Percentiles rank a stretch among this genome's conserved stretches.
Evolutionary conservation across 2,797 vertebrate genomes (phyloP).

Genomic region (Manis javanica): DNA sequence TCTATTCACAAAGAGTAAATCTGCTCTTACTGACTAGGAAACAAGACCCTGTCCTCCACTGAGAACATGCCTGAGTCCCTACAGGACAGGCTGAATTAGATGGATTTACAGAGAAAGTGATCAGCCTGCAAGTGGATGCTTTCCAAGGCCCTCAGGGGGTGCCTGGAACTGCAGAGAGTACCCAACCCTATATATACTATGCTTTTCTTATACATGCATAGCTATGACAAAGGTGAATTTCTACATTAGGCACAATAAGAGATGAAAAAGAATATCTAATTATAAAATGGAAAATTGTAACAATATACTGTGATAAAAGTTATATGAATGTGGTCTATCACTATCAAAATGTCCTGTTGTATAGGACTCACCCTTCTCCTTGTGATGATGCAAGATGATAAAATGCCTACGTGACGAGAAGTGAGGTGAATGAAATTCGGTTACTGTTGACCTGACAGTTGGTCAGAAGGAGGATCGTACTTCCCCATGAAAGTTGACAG

Average conservation of each 20-base stretch:
- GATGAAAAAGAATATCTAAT: not conserved
- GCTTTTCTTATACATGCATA: not conserved
- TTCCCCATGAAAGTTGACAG: not conserved
- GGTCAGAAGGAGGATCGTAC: not conserved
- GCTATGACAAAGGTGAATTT: not conserved
- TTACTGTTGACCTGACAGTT: not conserved
- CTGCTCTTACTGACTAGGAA: not conserved
- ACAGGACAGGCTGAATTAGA: not conserved
- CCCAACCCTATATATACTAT: not conserved
- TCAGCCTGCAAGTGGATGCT: not conserved
- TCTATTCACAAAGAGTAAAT: not conserved
- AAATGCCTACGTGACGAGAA: not conserved
- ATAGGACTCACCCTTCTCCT: not conserved
- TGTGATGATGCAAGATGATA: not conserved
- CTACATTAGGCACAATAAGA: not conserved
- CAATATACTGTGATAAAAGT: not conserved
- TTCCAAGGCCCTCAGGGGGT: not conserved
- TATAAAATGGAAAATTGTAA: not conserved
- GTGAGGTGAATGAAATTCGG: not conserved
- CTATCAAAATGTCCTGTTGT: not conserved
- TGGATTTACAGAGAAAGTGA: not conserved
- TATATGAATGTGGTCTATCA: not conserved
- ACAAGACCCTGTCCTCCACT: not conserved
- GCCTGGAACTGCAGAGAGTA: not conserved
- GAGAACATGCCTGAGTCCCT: not conserved